phyloP scores from a whole-genome alignment of 1,140 invertebrate genomes.

The Protaetia brevitarsis region DNA sequence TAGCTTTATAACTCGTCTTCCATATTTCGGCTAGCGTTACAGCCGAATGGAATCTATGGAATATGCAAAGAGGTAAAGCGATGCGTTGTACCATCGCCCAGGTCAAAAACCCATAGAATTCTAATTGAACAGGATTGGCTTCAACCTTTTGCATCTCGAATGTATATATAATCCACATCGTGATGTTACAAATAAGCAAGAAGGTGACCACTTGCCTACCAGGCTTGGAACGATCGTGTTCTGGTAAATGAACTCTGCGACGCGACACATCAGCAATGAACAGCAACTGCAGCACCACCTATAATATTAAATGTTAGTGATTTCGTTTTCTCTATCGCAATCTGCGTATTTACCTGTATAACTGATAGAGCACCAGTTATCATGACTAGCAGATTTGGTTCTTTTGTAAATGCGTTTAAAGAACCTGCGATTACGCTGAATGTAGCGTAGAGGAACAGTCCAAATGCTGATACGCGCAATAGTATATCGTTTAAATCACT shows the following conservation, averaged over 20 bases:
- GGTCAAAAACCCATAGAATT: conserved; percentile 90
- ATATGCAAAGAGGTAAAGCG: conserved; percentile 92
- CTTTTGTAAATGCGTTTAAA: conserved; percentile 75
- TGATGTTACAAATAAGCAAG: conserved; percentile 90
- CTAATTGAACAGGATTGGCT: conserved; percentile 85
- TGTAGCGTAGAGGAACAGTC: conserved; percentile 86
- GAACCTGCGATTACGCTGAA: conserved; percentile 91
- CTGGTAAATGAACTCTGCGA: conserved; percentile 81
- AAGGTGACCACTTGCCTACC: conserved; percentile 94
- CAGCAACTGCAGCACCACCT: conserved; percentile 87
- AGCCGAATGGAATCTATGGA: conserved; percentile 95
- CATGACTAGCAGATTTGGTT: conserved; percentile 86
- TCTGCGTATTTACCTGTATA: conserved; percentile 60
- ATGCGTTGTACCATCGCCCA: conserved; percentile 94
- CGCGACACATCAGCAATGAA: conserved; percentile 94
- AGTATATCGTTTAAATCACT: conserved; percentile 87
- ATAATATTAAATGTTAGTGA: conserved; percentile 22
- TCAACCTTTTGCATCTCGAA: conserved; percentile 93
- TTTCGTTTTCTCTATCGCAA: not conserved
- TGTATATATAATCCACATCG: conserved; percentile 94
- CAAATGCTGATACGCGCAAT: conserved; percentile 85
- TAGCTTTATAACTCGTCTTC: conserved; percentile 95
- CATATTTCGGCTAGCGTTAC: conserved; percentile 96
- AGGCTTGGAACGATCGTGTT: conserved; percentile 90
- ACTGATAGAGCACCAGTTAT: conserved; percentile 83